Base-by-base conservation (phyloP, 1,140 invertebrate genomes). In the Drosophila auraria region DNA sequence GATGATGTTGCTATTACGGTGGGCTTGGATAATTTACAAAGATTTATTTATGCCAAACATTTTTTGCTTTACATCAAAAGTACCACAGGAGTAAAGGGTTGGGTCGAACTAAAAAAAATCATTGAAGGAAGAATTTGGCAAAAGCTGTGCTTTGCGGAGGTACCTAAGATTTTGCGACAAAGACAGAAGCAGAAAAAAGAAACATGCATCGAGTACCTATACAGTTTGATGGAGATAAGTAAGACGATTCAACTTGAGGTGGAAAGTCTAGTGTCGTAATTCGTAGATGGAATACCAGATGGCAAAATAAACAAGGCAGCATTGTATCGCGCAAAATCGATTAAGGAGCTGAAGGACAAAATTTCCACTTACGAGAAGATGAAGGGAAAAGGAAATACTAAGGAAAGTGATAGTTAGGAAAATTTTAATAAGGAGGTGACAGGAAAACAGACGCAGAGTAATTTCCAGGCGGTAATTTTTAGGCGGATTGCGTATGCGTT, bases 191-290 rank as follows among this genome's bases (percentile, higher is more conserved):
- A 42, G 20, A 11, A 6, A 47, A 47, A 20, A 20, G 12, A 27
- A 27, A 23, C 9, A 5, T 11, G 27, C 7, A 57, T 40, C 3
- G 54, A 57, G 17, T 57, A 57, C 42, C 5, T 57, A n/a, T 57
- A 57, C 14, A 42, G 7, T 17, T 9, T 42, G 17, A 57, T 57
- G 33, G 54, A 57, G 12, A 33, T 42, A 1, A 27, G 56, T 8
- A 58, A 58, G n/a, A 17, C 36, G 17, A 58, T 58, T 20, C n/a
- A 42, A 5, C n/a, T 23, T 9, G 38, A 44, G 8, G 38, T 27
- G 14, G 56, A 58, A 14, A 58, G 56, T 27, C 42, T 42, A 15
- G 56, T 58, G 25, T 58, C 20, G 11, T 23, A 58, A 15, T 40
- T 58, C 20, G 36, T 58, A 38, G 20, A 58, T 11, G 56, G 56